Conservation (phyloP, 2,888 invertebrate species). For the Choristoneura rosaceana region DNA sequence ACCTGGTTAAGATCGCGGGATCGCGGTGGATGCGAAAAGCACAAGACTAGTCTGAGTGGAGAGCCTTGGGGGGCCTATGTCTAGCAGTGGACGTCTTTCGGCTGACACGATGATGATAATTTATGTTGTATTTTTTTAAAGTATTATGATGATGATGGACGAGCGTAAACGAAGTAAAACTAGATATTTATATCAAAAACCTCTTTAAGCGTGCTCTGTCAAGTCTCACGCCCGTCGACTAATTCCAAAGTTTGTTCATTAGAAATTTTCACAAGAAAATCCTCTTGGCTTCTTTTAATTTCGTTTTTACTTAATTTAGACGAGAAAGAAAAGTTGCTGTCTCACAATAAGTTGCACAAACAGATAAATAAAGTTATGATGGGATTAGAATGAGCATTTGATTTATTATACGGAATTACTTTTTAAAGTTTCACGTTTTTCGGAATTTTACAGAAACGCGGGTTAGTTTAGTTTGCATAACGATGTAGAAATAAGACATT, state of each 20-base stretch:
- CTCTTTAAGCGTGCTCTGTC: background rate
- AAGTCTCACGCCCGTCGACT: conserved; percentile 25
- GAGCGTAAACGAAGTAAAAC: too few relatives aligned
- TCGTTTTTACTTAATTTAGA: conserved; percentile 43
- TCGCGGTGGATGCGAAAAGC: too few relatives aligned
- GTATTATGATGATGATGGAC: too few relatives aligned
- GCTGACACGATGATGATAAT: too few relatives aligned
- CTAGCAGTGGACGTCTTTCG: too few relatives aligned
- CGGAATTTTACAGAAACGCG: background rate
- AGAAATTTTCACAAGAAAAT: conserved; percentile 37
- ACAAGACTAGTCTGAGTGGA: too few relatives aligned
- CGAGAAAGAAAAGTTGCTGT: conserved; percentile 41
- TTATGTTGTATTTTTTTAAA: too few relatives aligned
- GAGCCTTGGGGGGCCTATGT: too few relatives aligned
- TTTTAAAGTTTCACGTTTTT: background rate
- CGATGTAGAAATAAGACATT: too few relatives aligned
- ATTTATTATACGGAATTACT: conserved; percentile 32
- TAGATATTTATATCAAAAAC: background rate
- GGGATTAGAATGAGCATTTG: conserved; percentile 27
- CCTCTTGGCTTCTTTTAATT: conserved; percentile 43
- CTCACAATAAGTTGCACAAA: conserved; percentile 40
- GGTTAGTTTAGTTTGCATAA: too few relatives aligned
- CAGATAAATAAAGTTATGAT: conserved; percentile 34
- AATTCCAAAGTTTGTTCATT: conserved; percentile 45
- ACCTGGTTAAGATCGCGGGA: too few relatives aligned